Base-by-base conservation (phyloP, 92 coral and sea anemone genomes). In the Porites divaricata region DNA sequence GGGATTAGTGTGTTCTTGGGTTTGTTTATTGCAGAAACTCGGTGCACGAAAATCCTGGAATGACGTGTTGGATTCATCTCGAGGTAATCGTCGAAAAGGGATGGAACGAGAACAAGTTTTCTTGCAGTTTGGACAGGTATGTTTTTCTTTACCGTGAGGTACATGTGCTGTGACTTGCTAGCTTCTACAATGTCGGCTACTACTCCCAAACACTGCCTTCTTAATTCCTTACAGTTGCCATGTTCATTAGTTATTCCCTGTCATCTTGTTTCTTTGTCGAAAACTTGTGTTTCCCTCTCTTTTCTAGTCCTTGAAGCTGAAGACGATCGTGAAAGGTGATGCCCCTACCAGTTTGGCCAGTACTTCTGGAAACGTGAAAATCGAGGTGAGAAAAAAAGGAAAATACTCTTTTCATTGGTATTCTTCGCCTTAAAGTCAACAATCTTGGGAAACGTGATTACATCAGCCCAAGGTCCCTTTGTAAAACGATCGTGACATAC, bases 11-110 rank as follows among this genome's bases (percentile, higher is more conserved):
- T 23, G 53, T 67, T 81, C 52, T 66, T 35, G 45, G 45, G 6
- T 3, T 52, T 65, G 41, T 79, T 63, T 51, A 26, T 63, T 50
- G 24, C 83, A 96, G 99, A 96, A 96, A 88, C 83, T 93, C 45
- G 90, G 95, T n/a, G 92, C 83, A 15, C 96, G 98, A 54, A 95
- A 95, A 83, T 96, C 98, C 1, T 89, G 98, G 94, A 90, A 94
- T 19, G 93, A 95, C 10, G 93, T 90, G 9, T 81, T 93, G 56
- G 96, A 96, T 54, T 84, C 95, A 15, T 87, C 99, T 8, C 90
- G 95, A 56, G 91, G 98, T 21, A 87, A 85, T 79, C 91, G 90
- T 16, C 96, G 96, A 52, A 96, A 95, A 76, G 95, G 92, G 35
- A 74, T 86, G 11, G 99, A 96, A 61, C 76, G 98, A 57, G 93